Conservation (phyloP, 2,888 invertebrate genomes). For the Xanthorhoe designata region DNA sequence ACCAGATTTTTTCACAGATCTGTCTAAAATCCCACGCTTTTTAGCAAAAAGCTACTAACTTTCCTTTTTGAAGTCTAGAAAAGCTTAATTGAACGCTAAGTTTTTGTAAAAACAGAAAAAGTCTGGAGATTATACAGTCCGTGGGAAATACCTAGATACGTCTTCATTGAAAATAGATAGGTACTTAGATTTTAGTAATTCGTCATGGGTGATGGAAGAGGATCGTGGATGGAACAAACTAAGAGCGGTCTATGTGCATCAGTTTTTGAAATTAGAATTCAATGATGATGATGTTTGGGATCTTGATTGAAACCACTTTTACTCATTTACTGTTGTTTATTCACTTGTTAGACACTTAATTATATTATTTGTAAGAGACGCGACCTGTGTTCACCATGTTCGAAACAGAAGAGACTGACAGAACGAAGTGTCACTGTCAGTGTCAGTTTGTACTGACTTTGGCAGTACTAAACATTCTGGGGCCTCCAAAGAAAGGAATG, state of each 20-base stretch:
- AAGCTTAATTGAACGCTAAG: conserved; percentile 34
- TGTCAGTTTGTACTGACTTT: too few species aligned
- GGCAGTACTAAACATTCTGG: too few species aligned
- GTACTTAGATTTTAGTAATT: background rate
- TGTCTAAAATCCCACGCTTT: conserved; percentile 72
- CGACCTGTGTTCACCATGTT: too few species aligned
- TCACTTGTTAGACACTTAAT: too few species aligned
- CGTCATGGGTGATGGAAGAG: background rate
- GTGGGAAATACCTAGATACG: conserved; percentile 33
- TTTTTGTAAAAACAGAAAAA: conserved; percentile 15
- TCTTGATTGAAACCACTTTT: too few species aligned
- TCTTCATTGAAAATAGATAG: conserved; percentile 13
- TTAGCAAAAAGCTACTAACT: conserved; percentile 70
- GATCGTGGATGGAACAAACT: background rate
- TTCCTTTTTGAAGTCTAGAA: conserved; percentile 66
- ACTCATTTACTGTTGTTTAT: too few species aligned
- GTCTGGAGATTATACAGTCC: conserved; percentile 7
- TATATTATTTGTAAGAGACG: too few species aligned
- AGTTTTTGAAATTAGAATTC: too few species aligned
- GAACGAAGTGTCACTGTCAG: too few species aligned
- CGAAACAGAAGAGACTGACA: too few species aligned
- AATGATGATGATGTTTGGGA: too few species aligned
- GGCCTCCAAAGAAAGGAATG: too few species aligned
- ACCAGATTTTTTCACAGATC: conserved; percentile 67
- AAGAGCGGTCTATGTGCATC: background rate